Evolutionary conservation across 2,113 vertebrate genomes (phyloP), one percentile per base, ranked within the genome.

Genomic region (Amblyornis subalaris): DNA sequence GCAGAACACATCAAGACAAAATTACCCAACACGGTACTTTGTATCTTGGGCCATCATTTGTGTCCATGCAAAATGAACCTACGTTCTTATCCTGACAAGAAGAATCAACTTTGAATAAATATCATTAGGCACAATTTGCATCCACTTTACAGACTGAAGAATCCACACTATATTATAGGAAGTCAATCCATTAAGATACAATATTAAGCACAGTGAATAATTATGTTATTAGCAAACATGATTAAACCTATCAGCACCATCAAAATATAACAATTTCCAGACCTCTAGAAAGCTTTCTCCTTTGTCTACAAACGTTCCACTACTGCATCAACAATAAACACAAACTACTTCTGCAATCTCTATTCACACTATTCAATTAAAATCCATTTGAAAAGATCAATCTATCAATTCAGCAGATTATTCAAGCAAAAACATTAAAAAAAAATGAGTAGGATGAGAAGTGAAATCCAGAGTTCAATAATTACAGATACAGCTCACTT

Each of bases 401-500:
- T 26, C 64, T 42, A 29, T 66, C 67, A 60, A 48, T 62, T 85
- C 72, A 50, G 57, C 42, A 36, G 25, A 71, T 69, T 91, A 78
- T 36, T 70, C 55, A 51, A 85, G 61, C 44, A 62, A 71, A 90
- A 92, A 47, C 8, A 31, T 35, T 29, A 1, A 3, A 21, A 75
- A 51, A 44, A 91, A 85, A 48, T 15, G 11, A 51, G 14, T 12
- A 78, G 62, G 65, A 90, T 69, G 77, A 80, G 45, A 87, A 73
- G 10, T 90, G 9, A 83, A 93, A 89, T 36, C 26, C 50, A 23
- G 2, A 89, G 28, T 67, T 75, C 97, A 85, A 65, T 95, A 96
- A 94, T 96, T 97, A 97, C 97, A 97, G 85, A 75, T 71, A 94
- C 22, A 90, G 26, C 53, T 95, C 78, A 78, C 58, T 94, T 42